phyloP scores from a whole-genome alignment of 2,888 invertebrate genomes.

The Callyntrura guangdongensis region DNA sequence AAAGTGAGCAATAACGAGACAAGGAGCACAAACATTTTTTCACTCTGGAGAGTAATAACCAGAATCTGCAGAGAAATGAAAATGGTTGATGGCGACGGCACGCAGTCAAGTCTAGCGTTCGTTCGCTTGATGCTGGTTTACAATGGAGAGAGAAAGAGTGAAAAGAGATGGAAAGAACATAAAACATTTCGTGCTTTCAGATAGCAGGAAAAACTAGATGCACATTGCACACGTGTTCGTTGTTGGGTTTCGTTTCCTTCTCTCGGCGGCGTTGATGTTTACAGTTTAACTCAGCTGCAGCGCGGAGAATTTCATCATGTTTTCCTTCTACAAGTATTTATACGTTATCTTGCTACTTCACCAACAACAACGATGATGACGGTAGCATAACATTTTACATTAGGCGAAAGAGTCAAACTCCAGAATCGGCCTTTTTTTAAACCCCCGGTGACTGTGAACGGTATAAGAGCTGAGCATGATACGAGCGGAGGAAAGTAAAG shows the following conservation, averaged over 20 bases:
- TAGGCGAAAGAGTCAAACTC: conserved; percentile 2
- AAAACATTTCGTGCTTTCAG: conserved; percentile 4
- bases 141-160: conserved; percentile 8
- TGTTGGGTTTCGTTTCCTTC: not conserved
- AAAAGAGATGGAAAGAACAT: not conserved
- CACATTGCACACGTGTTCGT: conserved; percentile 48
- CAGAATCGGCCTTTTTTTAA: conserved; percentile 47
- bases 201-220: too few relatives aligned
- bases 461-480: conserved; percentile 45
- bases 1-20: conserved; percentile 10
- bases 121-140: not conserved
- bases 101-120: not conserved
- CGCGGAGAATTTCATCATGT: not conserved
- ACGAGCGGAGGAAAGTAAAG: conserved; percentile 38
- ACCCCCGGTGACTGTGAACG: conserved; percentile 40
- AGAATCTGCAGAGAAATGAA: conserved; percentile 15
- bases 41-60: conserved; percentile 50
- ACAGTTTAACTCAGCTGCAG: not conserved
- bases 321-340: not conserved
- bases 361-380: conserved; percentile 37
- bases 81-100: conserved; percentile 14
- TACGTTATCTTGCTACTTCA: conserved; percentile 5
- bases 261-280: not conserved
- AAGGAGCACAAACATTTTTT: conserved; percentile 36
- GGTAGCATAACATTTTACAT: too few relatives aligned